Conservation (phyloP, 2,797 vertebrate genomes). For the Monodelphis domestica region DNA sequence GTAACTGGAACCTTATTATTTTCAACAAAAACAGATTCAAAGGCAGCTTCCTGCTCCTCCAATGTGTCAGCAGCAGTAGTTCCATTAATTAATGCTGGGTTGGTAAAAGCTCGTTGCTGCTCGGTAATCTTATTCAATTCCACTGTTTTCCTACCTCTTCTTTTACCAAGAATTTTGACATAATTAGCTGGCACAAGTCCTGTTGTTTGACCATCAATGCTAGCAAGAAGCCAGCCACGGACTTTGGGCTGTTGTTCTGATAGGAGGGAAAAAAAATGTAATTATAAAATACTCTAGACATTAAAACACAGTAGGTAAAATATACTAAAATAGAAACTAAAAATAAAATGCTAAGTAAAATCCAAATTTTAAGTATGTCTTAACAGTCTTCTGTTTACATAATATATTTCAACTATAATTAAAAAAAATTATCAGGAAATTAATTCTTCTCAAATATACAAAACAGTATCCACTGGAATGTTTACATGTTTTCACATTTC, state of each 20-base stretch:
- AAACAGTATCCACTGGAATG: slow-evolving; percentile 29
- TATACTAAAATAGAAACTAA: slow-evolving; percentile 21
- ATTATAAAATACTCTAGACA: slow-evolving; percentile 52
- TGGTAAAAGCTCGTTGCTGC: slow-evolving; percentile 79
- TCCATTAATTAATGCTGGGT: slow-evolving; percentile 75
- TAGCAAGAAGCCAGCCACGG: slow-evolving; percentile 97
- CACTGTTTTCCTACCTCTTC: slow-evolving; percentile 90
- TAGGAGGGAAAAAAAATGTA: slow-evolving; percentile 69
- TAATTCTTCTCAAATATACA: neutral
- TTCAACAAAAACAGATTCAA: slow-evolving; percentile 92
- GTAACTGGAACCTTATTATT: slow-evolving; percentile 69
- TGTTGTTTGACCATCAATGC: slow-evolving; percentile 92
- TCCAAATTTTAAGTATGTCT: slow-evolving; percentile 30
- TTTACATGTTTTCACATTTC: slow-evolving; percentile 61
- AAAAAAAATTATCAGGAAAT: neutral
- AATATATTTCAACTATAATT: neutral
- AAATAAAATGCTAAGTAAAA: slow-evolving; percentile 38
- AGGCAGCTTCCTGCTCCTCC: slow-evolving; percentile 88
- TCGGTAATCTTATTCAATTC: slow-evolving; percentile 87
- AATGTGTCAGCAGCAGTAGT: slow-evolving; percentile 73
- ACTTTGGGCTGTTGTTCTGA: slow-evolving; percentile 95
- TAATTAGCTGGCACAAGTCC: slow-evolving; percentile 97
- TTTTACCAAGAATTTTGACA: slow-evolving; percentile 94
- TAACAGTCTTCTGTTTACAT: neutral
- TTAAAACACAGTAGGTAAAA: slow-evolving; percentile 37